A percentile compares a stretch with the other conserved stretches of the same genome.
Evolutionary conservation across 1,140 invertebrate genomes (phyloP).

Genomic region (Pemphigus obesinymphae): DNA sequence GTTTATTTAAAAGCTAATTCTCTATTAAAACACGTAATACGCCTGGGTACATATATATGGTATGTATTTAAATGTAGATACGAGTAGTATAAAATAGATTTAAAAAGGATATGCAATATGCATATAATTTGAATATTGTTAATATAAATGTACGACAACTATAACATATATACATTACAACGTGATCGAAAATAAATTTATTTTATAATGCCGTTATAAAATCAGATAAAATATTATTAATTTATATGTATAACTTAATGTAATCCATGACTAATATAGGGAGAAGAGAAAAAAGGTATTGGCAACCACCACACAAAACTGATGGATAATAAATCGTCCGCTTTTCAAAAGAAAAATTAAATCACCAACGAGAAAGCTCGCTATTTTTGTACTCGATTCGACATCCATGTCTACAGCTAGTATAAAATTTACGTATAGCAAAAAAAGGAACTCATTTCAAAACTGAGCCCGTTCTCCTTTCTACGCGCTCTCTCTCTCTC

Average conservation of each 20-base stretch:
- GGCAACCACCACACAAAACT: no score
- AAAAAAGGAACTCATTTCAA: conserved; percentile 15
- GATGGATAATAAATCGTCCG: neutral
- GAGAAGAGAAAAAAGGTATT: neutral
- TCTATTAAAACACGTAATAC: neutral
- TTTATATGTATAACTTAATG: neutral
- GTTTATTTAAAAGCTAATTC: neutral
- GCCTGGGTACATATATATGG: neutral
- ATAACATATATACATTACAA: neutral
- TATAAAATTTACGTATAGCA: neutral
- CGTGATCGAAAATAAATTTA: neutral
- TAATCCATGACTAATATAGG: neutral
- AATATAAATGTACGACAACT: neutral
- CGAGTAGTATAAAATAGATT: neutral
- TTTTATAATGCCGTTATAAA: neutral
- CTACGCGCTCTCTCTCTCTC: neutral
- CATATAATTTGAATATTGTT: neutral
- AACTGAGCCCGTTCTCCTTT: neutral
- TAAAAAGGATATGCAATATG: neutral
- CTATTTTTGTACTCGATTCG: neutral
- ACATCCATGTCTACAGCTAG: neutral
- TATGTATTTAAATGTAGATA: neutral
- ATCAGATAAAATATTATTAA: neutral
- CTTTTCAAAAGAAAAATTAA: neutral
- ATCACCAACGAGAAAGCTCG: conserved; percentile 10